Conservation (phyloP, 2,888 invertebrate species). For the Epinotia demarniana region DNA sequence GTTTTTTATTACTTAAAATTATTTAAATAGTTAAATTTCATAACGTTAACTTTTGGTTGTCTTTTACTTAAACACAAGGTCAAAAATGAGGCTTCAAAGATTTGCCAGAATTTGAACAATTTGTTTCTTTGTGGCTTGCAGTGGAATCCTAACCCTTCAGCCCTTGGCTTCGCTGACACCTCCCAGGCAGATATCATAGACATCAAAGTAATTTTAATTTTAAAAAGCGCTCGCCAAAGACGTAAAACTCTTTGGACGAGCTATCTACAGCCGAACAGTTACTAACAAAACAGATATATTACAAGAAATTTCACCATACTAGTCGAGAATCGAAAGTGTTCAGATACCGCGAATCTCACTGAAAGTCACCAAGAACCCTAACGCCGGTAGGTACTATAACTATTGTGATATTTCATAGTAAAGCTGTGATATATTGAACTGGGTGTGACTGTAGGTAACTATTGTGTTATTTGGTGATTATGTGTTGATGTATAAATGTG, state of each 20-base stretch:
- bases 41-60: conserved; percentile 85
- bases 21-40: conserved; percentile 82
- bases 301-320: conserved; percentile 36
- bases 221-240: conserved; percentile 33
- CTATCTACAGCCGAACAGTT: conserved; percentile 43
- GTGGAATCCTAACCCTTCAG: conserved; percentile 34
- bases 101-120: conserved; percentile 76
- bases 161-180: conserved; percentile 12
- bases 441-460: conserved; percentile 83
- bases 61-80: conserved; percentile 79
- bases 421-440: conserved; percentile 82
- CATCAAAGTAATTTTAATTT: conserved; percentile 42
- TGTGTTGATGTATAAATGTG: conserved; percentile 50
- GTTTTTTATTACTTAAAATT: conserved; percentile 79
- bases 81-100: conserved; percentile 77
- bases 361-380: conserved; percentile 56
- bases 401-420: conserved; percentile 79
- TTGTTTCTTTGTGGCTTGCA: conserved; percentile 56
- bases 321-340: conserved; percentile 10
- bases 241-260: conserved; percentile 17
- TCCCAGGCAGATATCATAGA: conserved; percentile 36
- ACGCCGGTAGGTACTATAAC: conserved; percentile 44
- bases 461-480: conserved; percentile 83
- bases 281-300: conserved; percentile 32
- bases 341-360: conserved; percentile 49